Base-by-base conservation (phyloP, 2,888 invertebrate species). In the Drosophila paucipuncta region DNA sequence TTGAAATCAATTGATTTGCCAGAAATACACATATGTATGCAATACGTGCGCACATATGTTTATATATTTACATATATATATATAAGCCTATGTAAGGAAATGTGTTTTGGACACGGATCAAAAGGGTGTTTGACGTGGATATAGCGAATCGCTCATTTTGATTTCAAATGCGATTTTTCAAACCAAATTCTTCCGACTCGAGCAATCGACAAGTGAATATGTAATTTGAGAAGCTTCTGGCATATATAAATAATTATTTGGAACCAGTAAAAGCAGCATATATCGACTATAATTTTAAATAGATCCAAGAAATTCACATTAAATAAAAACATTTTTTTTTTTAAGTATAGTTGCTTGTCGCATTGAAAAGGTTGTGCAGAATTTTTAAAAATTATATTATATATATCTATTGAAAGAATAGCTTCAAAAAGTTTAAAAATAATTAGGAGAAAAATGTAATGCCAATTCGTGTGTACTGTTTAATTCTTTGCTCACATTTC, bases 1-100 rank as follows among this genome's bases (percentile, higher is more conserved):
- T 74, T 76, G 74, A 84, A 87, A 79, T 84, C 89, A 89, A 89
- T 84, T 86, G 76, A 33, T 58, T 68, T 58, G 70, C 33, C 69
- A 39, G 25, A 31, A 10, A 39, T 18, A 37, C 16, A 33, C 37
- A 50, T 16, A 33, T 10, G 11, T 30, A 18, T 18, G 47, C 22
- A 22, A 58, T 33, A 28, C 16, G 25, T 28, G 2, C 13, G 3
- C 16, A 22, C 11, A 52, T 63, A 69, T 59, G 57, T 58, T 7
- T 33, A 53, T 22, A 30, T 39, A 50, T 11, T 7, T 30, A 30
- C 1, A 30, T 30, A 30, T 30, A 31, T 18, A n/a, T 11, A 41
- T 50, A 25, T 50, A 10, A 18, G n/a, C 30, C 28, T n/a, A n/a
- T n/a, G n/a, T n/a, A 35, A 10, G 28, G 37, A 52, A 54, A 41